phyloP scores from a whole-genome alignment of 2,888 invertebrate genomes.

The Therioaphis trifolii region DNA sequence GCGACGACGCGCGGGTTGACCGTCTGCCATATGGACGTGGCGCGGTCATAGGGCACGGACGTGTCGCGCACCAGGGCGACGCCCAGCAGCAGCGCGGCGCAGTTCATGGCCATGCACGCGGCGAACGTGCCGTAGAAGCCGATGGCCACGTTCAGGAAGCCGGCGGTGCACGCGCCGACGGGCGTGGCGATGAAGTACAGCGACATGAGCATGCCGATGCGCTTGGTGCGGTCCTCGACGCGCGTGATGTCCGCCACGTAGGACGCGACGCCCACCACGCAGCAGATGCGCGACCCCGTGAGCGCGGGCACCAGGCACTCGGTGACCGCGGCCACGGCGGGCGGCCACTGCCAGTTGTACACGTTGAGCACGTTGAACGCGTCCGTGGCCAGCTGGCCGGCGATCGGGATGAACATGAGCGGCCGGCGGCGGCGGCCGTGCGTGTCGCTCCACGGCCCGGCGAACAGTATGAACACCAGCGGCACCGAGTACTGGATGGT shows the following conservation, averaged over 20 bases:
- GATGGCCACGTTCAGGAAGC: slow-evolving; percentile 55
- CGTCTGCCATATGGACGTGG: slow-evolving; percentile 48
- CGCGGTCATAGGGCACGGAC: slow-evolving; percentile 42
- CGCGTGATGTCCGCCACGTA: slow-evolving; percentile 65
- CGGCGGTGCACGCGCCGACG: slow-evolving; percentile 62
- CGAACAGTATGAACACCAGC: slow-evolving; percentile 62
- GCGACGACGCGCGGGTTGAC: slow-evolving; percentile 47
- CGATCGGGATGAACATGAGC: slow-evolving; percentile 63
- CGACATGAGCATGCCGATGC: slow-evolving; percentile 63
- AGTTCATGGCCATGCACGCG: slow-evolving; percentile 62
- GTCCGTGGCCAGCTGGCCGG: slow-evolving; percentile 65
- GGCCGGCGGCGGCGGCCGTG: slow-evolving; percentile 64
- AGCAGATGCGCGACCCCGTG: slow-evolving; percentile 65
- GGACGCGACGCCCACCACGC: slow-evolving; percentile 65
- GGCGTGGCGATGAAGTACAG: slow-evolving; percentile 64
- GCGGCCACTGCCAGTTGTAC: slow-evolving; percentile 65
- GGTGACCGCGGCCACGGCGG: slow-evolving; percentile 65
- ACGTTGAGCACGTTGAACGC: slow-evolving; percentile 64
- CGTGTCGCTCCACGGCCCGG: slow-evolving; percentile 64
- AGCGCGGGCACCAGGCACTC: slow-evolving; percentile 65
- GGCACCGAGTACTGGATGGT: slow-evolving; percentile 62
- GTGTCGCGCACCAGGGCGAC: slow-evolving; percentile 45
- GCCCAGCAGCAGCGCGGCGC: slow-evolving; percentile 56
- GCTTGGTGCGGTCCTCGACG: slow-evolving; percentile 64
- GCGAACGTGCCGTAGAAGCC: slow-evolving; percentile 63